A percentile compares a stretch with the other conserved stretches of the same genome.
phyloP scores from a whole-genome alignment of 2,888 invertebrate genomes.

The Tachina grossa region DNA sequence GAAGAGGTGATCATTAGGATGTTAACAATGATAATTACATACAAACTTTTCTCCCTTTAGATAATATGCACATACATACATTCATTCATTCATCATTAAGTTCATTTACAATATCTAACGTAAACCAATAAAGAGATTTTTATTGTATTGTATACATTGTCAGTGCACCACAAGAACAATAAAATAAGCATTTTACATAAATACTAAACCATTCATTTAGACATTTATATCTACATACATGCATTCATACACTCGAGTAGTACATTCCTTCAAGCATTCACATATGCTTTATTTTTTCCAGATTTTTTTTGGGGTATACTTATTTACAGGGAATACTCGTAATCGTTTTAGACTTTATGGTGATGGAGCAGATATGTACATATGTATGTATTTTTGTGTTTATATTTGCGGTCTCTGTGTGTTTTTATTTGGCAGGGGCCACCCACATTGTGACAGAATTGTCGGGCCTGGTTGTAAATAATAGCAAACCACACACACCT shows the following conservation, averaged over 20 bases:
- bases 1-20: conserved; percentile 81
- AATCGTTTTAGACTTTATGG: conserved; percentile 36
- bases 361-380: conserved; percentile 20
- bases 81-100: background rate
- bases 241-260: conserved; percentile 7
- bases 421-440: conserved; percentile 34
- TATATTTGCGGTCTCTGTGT: conserved; percentile 43
- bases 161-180: conserved; percentile 65
- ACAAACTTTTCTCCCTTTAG: conserved; percentile 38
- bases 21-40: conserved; percentile 51
- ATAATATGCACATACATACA: no score
- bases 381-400: conserved; percentile 36
- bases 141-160: conserved; percentile 58
- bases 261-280: conserved; percentile 36
- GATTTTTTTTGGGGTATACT: conserved; percentile 22
- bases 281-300: conserved; percentile 7
- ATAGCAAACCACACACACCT: conserved; percentile 70
- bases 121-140: conserved; percentile 47
- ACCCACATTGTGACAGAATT: conserved; percentile 60
- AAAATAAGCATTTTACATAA: conserved; percentile 68
- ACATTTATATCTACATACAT: conserved; percentile 18
- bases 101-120: conserved; percentile 23
- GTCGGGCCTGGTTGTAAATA: conserved; percentile 43
- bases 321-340: conserved; percentile 11
- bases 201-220: conserved; percentile 37